Evolutionary conservation across 2,797 vertebrate genomes (phyloP).

Genomic region (Epinephelus malabaricus): DNA sequence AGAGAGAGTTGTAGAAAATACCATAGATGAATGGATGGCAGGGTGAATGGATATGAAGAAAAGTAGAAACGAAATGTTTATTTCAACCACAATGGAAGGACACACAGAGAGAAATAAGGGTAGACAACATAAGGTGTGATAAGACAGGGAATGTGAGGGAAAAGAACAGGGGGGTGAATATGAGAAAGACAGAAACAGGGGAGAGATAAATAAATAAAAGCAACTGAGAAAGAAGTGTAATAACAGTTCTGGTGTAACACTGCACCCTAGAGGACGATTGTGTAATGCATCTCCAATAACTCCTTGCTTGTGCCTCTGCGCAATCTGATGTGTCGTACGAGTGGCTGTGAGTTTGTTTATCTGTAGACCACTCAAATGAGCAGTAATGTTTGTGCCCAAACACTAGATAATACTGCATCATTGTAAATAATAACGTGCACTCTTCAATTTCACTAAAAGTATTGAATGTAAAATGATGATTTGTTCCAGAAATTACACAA

Average conservation of each 20-base stretch:
- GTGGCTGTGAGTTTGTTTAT: not conserved
- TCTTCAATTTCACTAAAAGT: not conserved
- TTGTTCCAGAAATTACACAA: not conserved
- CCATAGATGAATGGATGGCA: conserved; percentile 16
- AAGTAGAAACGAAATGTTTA: conserved; percentile 3
- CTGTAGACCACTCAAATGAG: not conserved
- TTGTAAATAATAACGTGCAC: not conserved
- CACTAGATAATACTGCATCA: not conserved
- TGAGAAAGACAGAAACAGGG: conserved; percentile 16
- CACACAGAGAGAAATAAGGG: conserved; percentile 26
- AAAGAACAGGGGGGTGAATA: conserved; percentile 25
- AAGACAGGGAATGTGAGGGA: conserved; percentile 22
- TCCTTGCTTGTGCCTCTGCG: conserved; percentile 2
- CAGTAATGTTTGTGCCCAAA: not conserved
- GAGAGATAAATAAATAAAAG: conserved; percentile 35
- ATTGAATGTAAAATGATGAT: not conserved
- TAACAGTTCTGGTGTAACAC: conserved; percentile 70
- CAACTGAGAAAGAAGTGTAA: conserved; percentile 1
- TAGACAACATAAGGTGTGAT: conserved; percentile 34
- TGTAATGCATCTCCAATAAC: conserved; percentile 19
- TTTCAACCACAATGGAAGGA: conserved; percentile 28
- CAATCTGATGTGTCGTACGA: not conserved
- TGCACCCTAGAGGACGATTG: conserved; percentile 76
- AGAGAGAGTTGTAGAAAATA: conserved; percentile 18
- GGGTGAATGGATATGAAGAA: conserved; percentile 17